These are phyloP conservation scores for Vulpes vulpes DNA, from an alignment of 2,113 vertebrate genomes.

Conservation along the genomic window DNA sequence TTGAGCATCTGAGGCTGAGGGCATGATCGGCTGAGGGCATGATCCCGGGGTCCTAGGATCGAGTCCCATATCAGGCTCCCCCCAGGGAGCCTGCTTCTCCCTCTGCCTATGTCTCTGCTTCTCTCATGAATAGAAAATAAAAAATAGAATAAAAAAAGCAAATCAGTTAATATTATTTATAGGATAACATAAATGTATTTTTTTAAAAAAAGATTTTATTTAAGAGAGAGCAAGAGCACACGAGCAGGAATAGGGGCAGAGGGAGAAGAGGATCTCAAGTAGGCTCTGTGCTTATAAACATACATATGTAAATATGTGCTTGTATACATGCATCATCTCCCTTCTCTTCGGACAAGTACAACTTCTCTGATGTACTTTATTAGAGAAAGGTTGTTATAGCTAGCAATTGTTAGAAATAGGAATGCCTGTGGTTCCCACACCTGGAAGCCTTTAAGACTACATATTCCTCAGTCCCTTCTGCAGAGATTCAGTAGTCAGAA, in stretches of 20 bases:
- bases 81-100: too few relatives aligned
- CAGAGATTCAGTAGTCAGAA: background rate
- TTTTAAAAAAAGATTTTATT: background rate
- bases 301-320: background rate
- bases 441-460: background rate
- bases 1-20: too few relatives aligned
- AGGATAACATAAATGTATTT: background rate
- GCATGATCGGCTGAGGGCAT: too few relatives aligned
- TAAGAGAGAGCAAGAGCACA: background rate
- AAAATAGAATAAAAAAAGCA: background rate
- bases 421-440: background rate
- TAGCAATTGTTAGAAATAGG: background rate
- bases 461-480: background rate
- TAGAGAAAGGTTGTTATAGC: background rate
- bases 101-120: too few relatives aligned
- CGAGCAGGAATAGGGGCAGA: background rate
- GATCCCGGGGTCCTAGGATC: too few relatives aligned
- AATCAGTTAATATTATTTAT: background rate
- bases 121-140: too few relatives aligned
- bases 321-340: background rate
- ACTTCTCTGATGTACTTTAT: background rate
- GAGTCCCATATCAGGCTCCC: too few relatives aligned
- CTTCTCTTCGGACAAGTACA: slow-evolving; percentile 30
- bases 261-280: background rate
- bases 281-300: background rate